Evolutionary conservation across 2,888 invertebrate species (phyloP).

Genomic region (Sarcophaga subvicina): DNA sequence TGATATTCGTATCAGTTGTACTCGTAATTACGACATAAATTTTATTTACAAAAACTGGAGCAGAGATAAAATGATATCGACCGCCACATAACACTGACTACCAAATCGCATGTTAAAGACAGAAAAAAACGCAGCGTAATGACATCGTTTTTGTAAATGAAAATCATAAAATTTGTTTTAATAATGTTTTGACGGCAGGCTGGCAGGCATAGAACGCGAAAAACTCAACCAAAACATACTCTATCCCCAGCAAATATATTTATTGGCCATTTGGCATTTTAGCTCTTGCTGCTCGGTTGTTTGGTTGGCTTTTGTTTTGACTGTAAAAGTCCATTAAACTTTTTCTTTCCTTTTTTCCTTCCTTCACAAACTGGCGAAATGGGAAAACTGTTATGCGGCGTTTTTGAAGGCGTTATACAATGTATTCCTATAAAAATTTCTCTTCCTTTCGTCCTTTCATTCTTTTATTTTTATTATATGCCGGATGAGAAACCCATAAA

Average conservation of each 20-base stretch:
- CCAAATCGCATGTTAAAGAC: background rate
- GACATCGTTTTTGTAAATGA: slow-evolving; percentile 39
- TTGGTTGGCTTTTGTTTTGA: slow-evolving; percentile 51
- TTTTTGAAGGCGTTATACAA: slow-evolving; percentile 30
- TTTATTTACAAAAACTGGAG: slow-evolving; percentile 51
- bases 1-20: background rate
- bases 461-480: too few relatives aligned
- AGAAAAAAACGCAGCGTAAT: slow-evolving; percentile 11
- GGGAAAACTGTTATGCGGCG: too few relatives aligned
- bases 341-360: slow-evolving; percentile 3
- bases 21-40: slow-evolving; percentile 42
- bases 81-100: background rate
- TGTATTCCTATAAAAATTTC: slow-evolving; percentile 26
- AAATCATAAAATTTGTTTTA: slow-evolving; percentile 40
- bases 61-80: slow-evolving; percentile 42
- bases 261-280: too few relatives aligned
- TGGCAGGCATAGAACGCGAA: background rate
- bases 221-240: background rate
- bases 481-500: slow-evolving; percentile 1
- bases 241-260: too few relatives aligned
- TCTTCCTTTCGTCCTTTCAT: slow-evolving; percentile 13
- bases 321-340: slow-evolving; percentile 64
- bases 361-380: background rate
- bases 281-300: background rate
- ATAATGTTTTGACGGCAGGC: slow-evolving; percentile 55